Evolutionary conservation across 2,888 invertebrate species (phyloP).

Genomic region (Idaea straminata): DNA sequence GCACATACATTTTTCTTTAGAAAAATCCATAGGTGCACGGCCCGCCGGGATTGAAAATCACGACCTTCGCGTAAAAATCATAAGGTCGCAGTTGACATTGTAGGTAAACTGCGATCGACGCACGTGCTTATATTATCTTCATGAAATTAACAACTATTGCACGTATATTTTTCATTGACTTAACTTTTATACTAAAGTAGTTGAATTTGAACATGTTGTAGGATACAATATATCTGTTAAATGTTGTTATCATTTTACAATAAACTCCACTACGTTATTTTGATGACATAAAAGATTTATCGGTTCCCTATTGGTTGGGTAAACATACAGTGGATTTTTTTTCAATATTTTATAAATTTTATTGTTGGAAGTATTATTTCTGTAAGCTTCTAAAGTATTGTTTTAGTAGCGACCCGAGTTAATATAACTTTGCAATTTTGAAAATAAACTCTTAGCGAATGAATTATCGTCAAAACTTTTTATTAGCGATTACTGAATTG

Average conservation of each 20-base stretch:
- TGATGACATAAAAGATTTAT: not conserved
- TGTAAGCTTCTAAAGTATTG: not conserved
- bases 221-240: not conserved
- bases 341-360: not conserved
- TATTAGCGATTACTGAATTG: constrained; percentile 48
- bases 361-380: not conserved
- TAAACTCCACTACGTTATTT: not conserved
- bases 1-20: too few relatives aligned
- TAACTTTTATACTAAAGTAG: not conserved
- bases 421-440: constrained; percentile 1
- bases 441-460: constrained; percentile 11
- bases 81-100: too few relatives aligned
- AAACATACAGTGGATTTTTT: not conserved
- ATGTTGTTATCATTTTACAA: not conserved
- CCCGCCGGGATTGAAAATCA: too few relatives aligned
- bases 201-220: not conserved
- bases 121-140: too few relatives aligned
- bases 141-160: not conserved
- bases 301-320: not conserved
- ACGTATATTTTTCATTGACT: not conserved
- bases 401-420: constrained; percentile 1
- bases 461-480: constrained; percentile 29
- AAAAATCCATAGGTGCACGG: too few relatives aligned
- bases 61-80: too few relatives aligned
- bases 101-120: too few relatives aligned